Percentiles rank a stretch among this genome's conserved stretches.
These are phyloP conservation scores for Pelagia noctiluca DNA, from an alignment of 30 jellyfish, hydroid and myxozoan genomes.

Conservation along the genomic window DNA sequence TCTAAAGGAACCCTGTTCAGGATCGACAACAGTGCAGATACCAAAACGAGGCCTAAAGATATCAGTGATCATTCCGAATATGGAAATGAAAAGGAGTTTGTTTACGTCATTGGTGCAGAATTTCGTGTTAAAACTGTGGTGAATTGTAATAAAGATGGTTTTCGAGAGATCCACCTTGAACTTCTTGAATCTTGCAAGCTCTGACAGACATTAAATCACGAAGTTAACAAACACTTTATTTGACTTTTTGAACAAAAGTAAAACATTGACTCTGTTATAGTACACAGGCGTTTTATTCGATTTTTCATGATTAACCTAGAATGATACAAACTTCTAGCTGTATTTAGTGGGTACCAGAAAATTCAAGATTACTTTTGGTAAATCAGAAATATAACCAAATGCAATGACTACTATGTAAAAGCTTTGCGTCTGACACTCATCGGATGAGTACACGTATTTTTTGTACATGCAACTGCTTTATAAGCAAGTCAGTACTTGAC, in stretches of 20 bases:
- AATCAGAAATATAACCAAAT: too few relatives aligned
- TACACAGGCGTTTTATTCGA: too few relatives aligned
- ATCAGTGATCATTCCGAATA: neutral
- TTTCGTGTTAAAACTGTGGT: neutral
- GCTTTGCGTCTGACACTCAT: too few relatives aligned
- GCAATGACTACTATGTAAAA: too few relatives aligned
- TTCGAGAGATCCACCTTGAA: neutral
- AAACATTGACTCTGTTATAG: neutral
- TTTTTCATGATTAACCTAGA: too few relatives aligned
- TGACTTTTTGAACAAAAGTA: neutral
- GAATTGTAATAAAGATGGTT: neutral
- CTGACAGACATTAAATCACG: neutral
- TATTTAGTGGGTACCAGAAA: neutral
- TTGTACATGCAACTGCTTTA: too few relatives aligned
- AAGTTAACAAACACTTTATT: neutral
- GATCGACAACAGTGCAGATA: neutral
- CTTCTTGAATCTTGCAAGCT: neutral
- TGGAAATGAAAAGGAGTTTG: neutral
- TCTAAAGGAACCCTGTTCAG: slow-evolving; percentile 2
- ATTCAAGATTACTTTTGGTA: too few relatives aligned
- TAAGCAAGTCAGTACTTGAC: too few relatives aligned
- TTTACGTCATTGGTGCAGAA: slow-evolving; percentile 3
- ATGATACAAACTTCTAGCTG: too few relatives aligned
- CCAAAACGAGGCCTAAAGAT: neutral
- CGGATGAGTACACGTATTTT: too few relatives aligned